Percentiles rank a stretch among this genome's conserved stretches.
phyloP scores from a whole-genome alignment of 2,888 invertebrate genomes.

The Eupeodes latifasciatus region DNA sequence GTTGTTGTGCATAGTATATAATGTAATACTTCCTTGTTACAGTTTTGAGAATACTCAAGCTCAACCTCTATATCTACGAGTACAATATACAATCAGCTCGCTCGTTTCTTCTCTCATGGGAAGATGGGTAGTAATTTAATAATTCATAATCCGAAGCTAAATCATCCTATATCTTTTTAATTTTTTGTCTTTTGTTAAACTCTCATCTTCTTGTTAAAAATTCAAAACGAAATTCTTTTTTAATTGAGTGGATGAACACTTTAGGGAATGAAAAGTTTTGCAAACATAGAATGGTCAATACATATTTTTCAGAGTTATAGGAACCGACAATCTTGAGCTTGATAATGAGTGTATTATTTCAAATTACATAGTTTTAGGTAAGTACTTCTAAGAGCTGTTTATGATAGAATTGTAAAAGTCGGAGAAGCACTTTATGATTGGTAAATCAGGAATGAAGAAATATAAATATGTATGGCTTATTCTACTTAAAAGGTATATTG shows the following conservation, averaged over 20 bases:
- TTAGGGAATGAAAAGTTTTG: slow-evolving; percentile 2
- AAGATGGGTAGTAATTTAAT: slow-evolving; percentile 15
- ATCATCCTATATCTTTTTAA: neutral
- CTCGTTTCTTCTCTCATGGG: slow-evolving; percentile 13
- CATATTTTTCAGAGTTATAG: neutral
- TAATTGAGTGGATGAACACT: slow-evolving; percentile 34
- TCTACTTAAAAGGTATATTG: no score
- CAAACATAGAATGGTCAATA: neutral
- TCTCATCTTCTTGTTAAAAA: slow-evolving; percentile 18
- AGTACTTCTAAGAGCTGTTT: no score
- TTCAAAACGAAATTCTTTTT: slow-evolving; percentile 28
- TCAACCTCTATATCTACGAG: no score
- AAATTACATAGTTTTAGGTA: neutral
- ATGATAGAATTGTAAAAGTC: no score
- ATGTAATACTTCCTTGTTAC: slow-evolving; percentile 7
- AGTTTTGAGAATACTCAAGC: slow-evolving; percentile 17
- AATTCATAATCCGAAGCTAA: slow-evolving; percentile 21
- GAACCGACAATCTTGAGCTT: neutral
- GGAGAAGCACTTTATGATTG: no score
- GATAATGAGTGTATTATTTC: neutral
- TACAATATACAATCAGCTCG: neutral
- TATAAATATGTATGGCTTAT: no score
- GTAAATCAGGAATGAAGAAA: no score
- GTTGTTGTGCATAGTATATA: slow-evolving; percentile 15
- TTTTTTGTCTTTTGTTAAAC: no score